Evolutionary conservation across 1,140 invertebrate species (phyloP).

Genomic region (Aphidius gifuensis): DNA sequence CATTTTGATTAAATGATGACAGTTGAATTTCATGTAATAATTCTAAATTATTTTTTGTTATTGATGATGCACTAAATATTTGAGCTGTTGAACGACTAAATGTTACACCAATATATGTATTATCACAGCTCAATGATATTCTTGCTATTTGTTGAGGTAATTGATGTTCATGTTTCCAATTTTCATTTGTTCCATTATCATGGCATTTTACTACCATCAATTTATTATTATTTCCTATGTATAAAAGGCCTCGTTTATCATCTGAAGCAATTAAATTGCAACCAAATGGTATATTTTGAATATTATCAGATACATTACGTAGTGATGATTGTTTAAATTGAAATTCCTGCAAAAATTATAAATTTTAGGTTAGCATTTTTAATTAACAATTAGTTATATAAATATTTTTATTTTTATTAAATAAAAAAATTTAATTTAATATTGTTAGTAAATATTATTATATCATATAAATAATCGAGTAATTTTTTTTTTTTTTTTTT

Average conservation of each 20-base stretch:
- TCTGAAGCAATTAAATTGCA: slow-evolving; percentile 44
- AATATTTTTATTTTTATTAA: slow-evolving; percentile 20
- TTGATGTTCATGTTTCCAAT: slow-evolving; percentile 43
- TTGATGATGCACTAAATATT: slow-evolving; percentile 42
- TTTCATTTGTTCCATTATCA: slow-evolving; percentile 24
- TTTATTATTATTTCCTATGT: slow-evolving; percentile 42
- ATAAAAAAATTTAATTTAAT: slow-evolving; percentile 25
- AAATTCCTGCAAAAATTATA: slow-evolving; percentile 41
- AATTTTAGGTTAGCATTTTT: neutral
- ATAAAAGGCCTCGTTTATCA: slow-evolving; percentile 46
- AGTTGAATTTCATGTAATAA: slow-evolving; percentile 41
- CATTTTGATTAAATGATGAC: slow-evolving; percentile 27
- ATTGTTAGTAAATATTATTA: slow-evolving; percentile 20
- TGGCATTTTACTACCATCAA: slow-evolving; percentile 40
- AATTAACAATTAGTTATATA: slow-evolving; percentile 2
- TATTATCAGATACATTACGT: slow-evolving; percentile 39
- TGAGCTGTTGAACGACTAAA: slow-evolving; percentile 34
- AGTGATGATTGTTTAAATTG: slow-evolving; percentile 42
- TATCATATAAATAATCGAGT: too few relatives aligned
- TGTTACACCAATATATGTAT: slow-evolving; percentile 42
- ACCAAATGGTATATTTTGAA: slow-evolving; percentile 30
- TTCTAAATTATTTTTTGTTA: slow-evolving; percentile 40
- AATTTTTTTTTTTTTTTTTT: too few relatives aligned
- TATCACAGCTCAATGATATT: slow-evolving; percentile 47
- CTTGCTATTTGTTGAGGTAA: slow-evolving; percentile 35